Evolutionary conservation across 2,888 invertebrate species (phyloP), one percentile per base, ranked within the genome.

Genomic region (Erynnis tages): DNA sequence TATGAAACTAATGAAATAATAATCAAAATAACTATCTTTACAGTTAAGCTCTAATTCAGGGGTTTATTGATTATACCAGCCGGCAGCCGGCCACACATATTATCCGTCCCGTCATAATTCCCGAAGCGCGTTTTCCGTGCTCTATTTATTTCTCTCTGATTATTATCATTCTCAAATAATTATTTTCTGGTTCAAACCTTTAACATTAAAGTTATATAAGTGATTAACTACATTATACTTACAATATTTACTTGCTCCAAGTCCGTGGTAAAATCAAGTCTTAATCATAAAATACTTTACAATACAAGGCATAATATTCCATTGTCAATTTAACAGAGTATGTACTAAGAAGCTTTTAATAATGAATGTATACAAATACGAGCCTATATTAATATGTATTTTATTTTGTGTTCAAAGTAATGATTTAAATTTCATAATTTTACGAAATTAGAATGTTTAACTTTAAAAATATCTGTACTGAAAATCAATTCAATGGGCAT

Each of bases 31-130:
- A 61, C 68, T 70, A 73, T 6, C 62, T 62, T 67, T 60, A 74
- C 63, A 59, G 66, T 66, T 78, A 80, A 80, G 79, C 76, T 79
- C 77, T 75, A 77, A 57, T 64, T 64, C 62, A n/a, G 74, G 74
- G 75, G 73, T 75, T 73, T 63, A 60, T 65, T 59, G 54, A 61
- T 29, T 16, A 27, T n/a, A 10, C 16, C 16, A 57, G 66, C 68
- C 63, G 60, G 65, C 61, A 67, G 69, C 65, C n/a, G n/a, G n/a
- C n/a, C n/a, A n/a, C n/a, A n/a, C n/a, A n/a, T n/a, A n/a, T n/a
- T n/a, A n/a, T n/a, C n/a, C n/a, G n/a, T n/a, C n/a, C n/a, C n/a
- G n/a, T n/a, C n/a, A n/a, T n/a, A n/a, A n/a, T n/a, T n/a, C n/a
- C n/a, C n/a, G n/a, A n/a, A n/a, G n/a, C n/a, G n/a, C n/a, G n/a